Base-by-base conservation (phyloP, 35 echinoderm and acorn worm species). In the Hemicentrotus pulcherrimus region DNA sequence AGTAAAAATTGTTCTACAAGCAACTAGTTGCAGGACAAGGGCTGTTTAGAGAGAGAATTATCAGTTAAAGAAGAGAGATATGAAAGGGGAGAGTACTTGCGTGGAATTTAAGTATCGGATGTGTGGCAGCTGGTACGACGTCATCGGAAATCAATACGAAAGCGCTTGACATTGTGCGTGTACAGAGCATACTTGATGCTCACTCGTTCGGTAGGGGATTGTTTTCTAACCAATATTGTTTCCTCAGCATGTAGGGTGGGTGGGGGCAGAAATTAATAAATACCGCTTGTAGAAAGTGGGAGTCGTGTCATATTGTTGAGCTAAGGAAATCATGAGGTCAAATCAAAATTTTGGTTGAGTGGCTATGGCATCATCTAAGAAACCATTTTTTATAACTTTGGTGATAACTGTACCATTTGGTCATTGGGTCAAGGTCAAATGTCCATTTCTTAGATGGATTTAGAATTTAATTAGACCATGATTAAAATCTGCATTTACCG, bases 211-310 rank as follows among this genome's bases (percentile, higher is more conserved):
- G 18, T 24, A 28, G 18, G 16, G 18, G 61, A 24, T 78, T 78
- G 65, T 78, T 78, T 78, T 78, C 65, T 28, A 78, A 78, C 65
- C 65, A 78, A 78, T 78, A 78, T 78, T 78, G 28, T 78, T 78
- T n/a, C 65, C n/a, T 78, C 65, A 78, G 65, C 65, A 28, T 78
- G 28, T n/a, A 28, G 65, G 50, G 50, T 55, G 35, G 52, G 16
- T 59, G 65, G 65, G 65, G 65, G 65, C 2, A 78, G 65, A 78
- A 28, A 78, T 78, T 78, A 78, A 78, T 78, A 78, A 78, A 22
- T 78, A n/a, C 19, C 19, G 19, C 65, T 78, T 78, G 65, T 78
- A 28, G 22, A 18, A 78, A 8, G 19, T 28, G 65, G 19, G 65
- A 0, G 4, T 78, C 6, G 19, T 78, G 65, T 78, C 19, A 78